Conservation (phyloP, 2,888 invertebrate genomes). For the Pachydiplax longipennis region DNA sequence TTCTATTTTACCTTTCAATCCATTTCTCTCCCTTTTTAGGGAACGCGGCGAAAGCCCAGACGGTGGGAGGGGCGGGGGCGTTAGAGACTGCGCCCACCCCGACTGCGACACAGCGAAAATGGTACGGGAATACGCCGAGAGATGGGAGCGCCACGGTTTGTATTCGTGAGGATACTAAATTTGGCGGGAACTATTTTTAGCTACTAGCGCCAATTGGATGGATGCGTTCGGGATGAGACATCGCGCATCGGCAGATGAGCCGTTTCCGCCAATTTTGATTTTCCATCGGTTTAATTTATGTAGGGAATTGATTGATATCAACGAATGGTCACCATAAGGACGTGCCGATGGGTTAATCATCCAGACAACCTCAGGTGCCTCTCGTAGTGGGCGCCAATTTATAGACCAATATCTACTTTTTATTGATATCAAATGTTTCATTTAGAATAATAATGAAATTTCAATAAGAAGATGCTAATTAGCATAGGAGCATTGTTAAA, state of each 20-base stretch:
- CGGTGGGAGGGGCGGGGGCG: not conserved
- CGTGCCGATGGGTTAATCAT: no score
- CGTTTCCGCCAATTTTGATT: not conserved
- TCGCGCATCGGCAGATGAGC: not conserved
- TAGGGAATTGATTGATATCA: not conserved
- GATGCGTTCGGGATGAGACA: not conserved
- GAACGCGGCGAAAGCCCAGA: not conserved
- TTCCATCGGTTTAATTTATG: not conserved
- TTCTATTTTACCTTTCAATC: not conserved
- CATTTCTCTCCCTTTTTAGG: not conserved
- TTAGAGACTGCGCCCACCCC: not conserved
- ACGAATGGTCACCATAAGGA: no score
- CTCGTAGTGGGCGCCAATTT: no score
- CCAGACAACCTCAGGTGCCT: no score
- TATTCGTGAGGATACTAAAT: not conserved
- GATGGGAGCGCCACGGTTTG: not conserved
- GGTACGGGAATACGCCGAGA: not conserved
- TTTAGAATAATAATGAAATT: no score
- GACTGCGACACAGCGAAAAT: not conserved
- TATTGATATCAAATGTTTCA: no score
- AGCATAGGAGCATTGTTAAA: no score
- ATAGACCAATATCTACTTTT: no score
- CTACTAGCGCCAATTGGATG: not conserved
- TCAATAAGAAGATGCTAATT: no score
- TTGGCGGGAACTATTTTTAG: constrained; percentile 1